Evolutionary conservation across 2,888 invertebrate species (phyloP), one percentile per base, ranked within the genome.

Genomic region (Chrysina gloriosa): DNA sequence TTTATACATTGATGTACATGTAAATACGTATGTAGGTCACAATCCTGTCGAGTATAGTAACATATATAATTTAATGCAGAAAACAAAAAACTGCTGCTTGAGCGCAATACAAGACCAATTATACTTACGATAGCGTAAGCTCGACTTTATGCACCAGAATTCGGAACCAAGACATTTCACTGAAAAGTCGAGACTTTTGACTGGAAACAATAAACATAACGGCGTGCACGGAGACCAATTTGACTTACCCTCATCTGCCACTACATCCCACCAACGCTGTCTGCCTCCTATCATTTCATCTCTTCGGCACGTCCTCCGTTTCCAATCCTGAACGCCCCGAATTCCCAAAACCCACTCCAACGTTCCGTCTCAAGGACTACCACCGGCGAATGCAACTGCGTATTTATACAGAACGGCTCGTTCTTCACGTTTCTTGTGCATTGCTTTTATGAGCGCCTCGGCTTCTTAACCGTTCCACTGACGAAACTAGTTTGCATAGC

Each of bases 171-270:
- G 34, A 56, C 23, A 56, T 36, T 56, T 23, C 16, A 23, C 36
- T 23, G 56, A 56, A 56, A 56, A 56, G 36, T 56, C 36, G 34
- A 21, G 56, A 29, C 25, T 56, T 34, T 34, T 69, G 65, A 66
- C 69, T 70, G 69, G 71, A 71, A 70, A 72, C 72, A 71, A 72
- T 72, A 72, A 72, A 72, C 71, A 72, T 70, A 71, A 65, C 56
- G 36, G 36, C 56, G 56, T 65, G 56, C 63, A 31, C 47, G 31
- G 54, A 19, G 45, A 31, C 65, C 56, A 65, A 65, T 65, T 65
- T 65, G 56, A 56, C 56, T 36, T 56, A 56, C 56, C 39, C 36
- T 36, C 56, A 36, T 36, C 56, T 56, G 23, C 36, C 21, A 36
- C 25, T 27, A 14, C 45, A 19, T 7, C 21, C 14, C 31, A 16